Conservation (phyloP, 2,113 vertebrate species). For the Tyto alba region DNA sequence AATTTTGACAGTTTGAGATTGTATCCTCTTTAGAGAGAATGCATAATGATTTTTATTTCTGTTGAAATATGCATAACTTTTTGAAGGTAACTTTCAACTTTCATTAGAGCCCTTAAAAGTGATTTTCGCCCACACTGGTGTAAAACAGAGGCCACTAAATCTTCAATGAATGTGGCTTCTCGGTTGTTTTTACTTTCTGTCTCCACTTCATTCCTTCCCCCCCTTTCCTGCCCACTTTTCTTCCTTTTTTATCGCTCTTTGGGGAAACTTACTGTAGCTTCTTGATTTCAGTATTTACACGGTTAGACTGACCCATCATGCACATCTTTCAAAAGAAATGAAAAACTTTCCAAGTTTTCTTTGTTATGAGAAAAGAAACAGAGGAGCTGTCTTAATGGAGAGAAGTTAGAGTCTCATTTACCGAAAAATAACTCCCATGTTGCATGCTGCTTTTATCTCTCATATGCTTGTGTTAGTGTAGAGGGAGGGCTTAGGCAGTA, state of each 20-base stretch:
- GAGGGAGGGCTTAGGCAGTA: not conserved
- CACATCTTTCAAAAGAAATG: not conserved
- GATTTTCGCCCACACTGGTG: not conserved
- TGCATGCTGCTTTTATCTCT: not conserved
- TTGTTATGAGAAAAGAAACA: not conserved
- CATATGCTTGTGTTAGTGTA: not conserved
- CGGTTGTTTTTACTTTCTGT: not conserved
- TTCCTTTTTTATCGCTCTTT: not conserved
- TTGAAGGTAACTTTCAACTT: constrained; percentile 79
- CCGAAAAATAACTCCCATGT: not conserved
- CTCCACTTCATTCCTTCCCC: not conserved
- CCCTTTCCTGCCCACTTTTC: not conserved
- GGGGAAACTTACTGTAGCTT: not conserved
- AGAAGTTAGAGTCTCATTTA: not conserved
- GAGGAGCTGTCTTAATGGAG: not conserved
- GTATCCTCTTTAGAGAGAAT: constrained; percentile 74
- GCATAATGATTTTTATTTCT: constrained; percentile 77
- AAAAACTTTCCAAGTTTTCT: not conserved
- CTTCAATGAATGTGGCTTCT: not conserved
- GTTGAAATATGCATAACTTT: constrained; percentile 74
- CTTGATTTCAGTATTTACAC: not conserved
- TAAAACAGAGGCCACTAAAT: constrained; percentile 25
- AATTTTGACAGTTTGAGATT: constrained; percentile 75
- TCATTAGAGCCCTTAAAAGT: constrained; percentile 65
- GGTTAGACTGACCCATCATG: not conserved